Base-by-base conservation (phyloP, 2,113 vertebrate genomes). In the Erythrolamprus reginae region DNA sequence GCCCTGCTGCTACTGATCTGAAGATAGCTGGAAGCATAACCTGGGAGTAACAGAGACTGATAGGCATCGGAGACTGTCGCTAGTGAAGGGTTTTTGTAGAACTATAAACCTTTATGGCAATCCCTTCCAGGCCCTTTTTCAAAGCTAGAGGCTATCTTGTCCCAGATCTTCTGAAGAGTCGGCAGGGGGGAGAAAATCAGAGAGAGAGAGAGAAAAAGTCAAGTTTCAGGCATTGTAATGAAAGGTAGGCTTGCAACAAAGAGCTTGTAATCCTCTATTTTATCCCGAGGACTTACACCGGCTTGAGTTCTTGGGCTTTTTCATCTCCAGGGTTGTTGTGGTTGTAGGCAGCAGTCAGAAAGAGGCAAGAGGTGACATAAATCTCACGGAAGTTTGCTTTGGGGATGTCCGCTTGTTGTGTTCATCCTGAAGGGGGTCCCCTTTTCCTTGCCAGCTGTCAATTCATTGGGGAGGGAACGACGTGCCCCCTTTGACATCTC, bases 71-170 rank as follows among this genome's bases (percentile, higher is more conserved):
- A 90, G 82, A 28, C 65, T 51, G 58, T 3, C 10, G 90, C 21
- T 86, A 89, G 7, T 5, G 48, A 85, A 55, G 26, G 24, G 52
- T 45, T 45, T 45, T 45, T 89, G 4, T 89, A 89, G 77, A 83
- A 89, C 90, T 92, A 91, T 95, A 95, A 96, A 95, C 48, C 90
- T 95, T 93, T 94, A 94, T 77, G 61, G 19, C 23, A 38, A 65
- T 65, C 50, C 28, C 91, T 92, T 90, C 92, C n/a, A 88, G 61
- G 88, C 89, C 33, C 50, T 0, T 87, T 87, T 52, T 90, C 86
- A 88, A 86, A 92, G 28, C 28, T 89, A 83, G 70, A 53, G 89
- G 7, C 87, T 95, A 93, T 95, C 94, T 96, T 92, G 88, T 92
- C 89, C 89, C 91, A 89, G 85, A 94, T 95, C 95, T 95, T 92